A percentile compares a stretch with the other conserved stretches of the same genome.
Evolutionary conservation across 2,113 vertebrate species (phyloP).

Genomic region (Sinocyclocheilus maitianheensis): DNA sequence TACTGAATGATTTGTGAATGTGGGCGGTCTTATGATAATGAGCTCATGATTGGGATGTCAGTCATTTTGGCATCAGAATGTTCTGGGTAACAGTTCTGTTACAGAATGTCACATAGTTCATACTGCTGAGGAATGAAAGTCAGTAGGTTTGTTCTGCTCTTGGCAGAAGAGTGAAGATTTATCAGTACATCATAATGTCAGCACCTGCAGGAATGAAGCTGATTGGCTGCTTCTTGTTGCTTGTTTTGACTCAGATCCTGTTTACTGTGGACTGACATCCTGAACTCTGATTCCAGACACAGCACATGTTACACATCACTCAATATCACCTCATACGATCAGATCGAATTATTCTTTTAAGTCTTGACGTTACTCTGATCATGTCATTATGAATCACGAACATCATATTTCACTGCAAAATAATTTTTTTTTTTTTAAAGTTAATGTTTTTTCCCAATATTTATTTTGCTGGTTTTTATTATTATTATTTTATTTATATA

Average conservation of each 20-base stretch:
- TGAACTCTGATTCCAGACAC: not conserved
- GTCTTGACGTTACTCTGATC: too few relatives aligned
- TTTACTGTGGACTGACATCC: not conserved
- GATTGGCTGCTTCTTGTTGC: not conserved
- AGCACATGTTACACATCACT: not conserved
- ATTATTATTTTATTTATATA: too few relatives aligned
- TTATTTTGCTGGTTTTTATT: too few relatives aligned
- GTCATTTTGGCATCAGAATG: not conserved
- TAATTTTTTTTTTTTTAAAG: too few relatives aligned
- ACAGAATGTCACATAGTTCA: not conserved
- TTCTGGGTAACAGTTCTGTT: not conserved
- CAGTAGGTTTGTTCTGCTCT: too few relatives aligned
- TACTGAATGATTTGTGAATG: too few relatives aligned
- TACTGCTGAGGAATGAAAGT: not conserved
- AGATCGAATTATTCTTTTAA: not conserved
- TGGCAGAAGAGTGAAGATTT: too few relatives aligned
- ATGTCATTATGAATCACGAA: too few relatives aligned
- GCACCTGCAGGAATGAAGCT: not conserved
- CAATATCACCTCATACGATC: not conserved
- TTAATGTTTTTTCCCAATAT: too few relatives aligned
- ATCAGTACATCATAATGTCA: not conserved
- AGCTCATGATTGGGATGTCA: not conserved
- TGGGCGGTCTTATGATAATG: not conserved
- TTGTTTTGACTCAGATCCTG: not conserved
- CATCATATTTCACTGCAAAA: too few relatives aligned